Conservation (phyloP, 2,888 invertebrate genomes). For the Plagiodera versicolora region DNA sequence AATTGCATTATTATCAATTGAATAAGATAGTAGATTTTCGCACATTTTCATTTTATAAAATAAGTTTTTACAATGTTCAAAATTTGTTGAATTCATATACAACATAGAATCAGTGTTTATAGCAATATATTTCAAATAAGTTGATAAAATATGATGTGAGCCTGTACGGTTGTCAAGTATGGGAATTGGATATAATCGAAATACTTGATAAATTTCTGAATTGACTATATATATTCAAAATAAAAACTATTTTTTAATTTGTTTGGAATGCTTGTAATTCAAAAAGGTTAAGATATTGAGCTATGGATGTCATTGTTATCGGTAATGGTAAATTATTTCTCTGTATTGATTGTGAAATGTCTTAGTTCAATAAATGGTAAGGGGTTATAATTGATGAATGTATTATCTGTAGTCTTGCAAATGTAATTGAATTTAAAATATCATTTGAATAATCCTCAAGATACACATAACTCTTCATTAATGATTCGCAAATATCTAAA, state of each 20-base stretch:
- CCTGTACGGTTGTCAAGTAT: constrained; percentile 5
- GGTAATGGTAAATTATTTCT: constrained; percentile 1
- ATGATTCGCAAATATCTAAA: background rate
- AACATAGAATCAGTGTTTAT: background rate
- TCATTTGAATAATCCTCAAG: background rate
- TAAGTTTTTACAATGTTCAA: no score
- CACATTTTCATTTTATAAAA: no score
- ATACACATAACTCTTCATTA: constrained; percentile 9
- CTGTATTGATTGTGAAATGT: constrained; percentile 7
- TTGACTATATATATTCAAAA: background rate
- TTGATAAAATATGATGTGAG: constrained; percentile 4
- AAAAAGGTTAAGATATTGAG: constrained; percentile 1
- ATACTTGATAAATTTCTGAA: background rate
- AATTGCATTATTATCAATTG: no score
- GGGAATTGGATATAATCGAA: background rate
- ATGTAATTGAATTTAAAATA: constrained; percentile 3
- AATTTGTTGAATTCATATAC: no score
- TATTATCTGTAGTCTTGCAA: background rate
- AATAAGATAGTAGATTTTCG: no score
- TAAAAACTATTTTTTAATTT: background rate
- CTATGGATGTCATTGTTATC: background rate
- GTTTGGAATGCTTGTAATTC: constrained; percentile 4
- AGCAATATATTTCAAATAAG: background rate
- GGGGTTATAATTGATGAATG: constrained; percentile 3
- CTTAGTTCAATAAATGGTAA: background rate